A percentile compares a stretch with the other conserved stretches of the same genome.
Evolutionary conservation across 2,888 invertebrate genomes (phyloP).

Genomic region (Parnassius apollo): DNA sequence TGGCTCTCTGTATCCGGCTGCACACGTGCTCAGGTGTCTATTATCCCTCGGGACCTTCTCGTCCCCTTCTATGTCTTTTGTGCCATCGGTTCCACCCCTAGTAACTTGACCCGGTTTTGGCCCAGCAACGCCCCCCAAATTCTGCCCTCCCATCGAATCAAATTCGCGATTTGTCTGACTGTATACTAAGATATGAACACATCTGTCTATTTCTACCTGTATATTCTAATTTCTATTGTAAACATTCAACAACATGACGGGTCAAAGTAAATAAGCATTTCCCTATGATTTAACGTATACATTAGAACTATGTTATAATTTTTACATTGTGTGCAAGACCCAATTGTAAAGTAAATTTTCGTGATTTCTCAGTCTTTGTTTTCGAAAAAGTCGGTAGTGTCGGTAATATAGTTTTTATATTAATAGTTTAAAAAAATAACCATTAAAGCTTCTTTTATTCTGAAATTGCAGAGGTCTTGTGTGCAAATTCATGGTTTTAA

Average conservation of each 20-base stretch:
- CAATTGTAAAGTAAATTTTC: no score
- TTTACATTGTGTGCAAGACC: no score
- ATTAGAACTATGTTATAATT: no score
- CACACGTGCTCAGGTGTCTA: slow-evolving; percentile 80
- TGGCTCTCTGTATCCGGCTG: slow-evolving; percentile 72
- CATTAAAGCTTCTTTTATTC: no score
- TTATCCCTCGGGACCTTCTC: slow-evolving; percentile 55
- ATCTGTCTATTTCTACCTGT: slow-evolving; percentile 55
- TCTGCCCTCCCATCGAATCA: slow-evolving; percentile 71
- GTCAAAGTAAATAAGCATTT: slow-evolving; percentile 1
- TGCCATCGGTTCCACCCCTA: slow-evolving; percentile 58
- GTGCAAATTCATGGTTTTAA: no score
- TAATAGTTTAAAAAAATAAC: no score
- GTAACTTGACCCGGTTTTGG: slow-evolving; percentile 75
- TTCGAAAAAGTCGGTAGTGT: no score
- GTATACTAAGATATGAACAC: slow-evolving; percentile 45
- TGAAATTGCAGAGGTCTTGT: no score
- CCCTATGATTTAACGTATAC: no score
- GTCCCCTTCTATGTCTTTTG: slow-evolving; percentile 56
- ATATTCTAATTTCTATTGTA: slow-evolving; percentile 41
- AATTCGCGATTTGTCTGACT: slow-evolving; percentile 38
- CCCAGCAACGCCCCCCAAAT: slow-evolving; percentile 62
- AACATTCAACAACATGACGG: slow-evolving; percentile 42
- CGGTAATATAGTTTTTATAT: no score
- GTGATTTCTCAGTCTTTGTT: no score